Percentiles rank a stretch among this genome's conserved stretches.
Conservation (phyloP, 1,140 invertebrate species). For the Temnothorax curvispinosus region DNA sequence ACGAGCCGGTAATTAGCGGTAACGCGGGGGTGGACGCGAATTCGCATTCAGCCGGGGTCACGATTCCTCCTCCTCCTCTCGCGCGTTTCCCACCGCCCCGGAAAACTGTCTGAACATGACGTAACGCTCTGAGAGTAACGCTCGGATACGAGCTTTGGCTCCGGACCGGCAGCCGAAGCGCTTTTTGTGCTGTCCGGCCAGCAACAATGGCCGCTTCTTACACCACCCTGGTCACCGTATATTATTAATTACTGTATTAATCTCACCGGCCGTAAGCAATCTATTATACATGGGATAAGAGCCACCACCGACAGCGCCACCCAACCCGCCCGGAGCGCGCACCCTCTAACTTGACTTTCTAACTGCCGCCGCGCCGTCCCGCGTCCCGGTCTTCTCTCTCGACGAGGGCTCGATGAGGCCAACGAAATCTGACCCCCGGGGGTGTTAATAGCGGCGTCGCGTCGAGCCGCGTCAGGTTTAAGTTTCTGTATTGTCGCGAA, state of each 20-base stretch:
- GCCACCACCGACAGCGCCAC: conserved; percentile 66
- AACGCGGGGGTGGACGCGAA: conserved; percentile 64
- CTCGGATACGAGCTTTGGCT: conserved; percentile 66
- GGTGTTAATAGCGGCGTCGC: conserved; percentile 50
- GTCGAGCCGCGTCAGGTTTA: conserved; percentile 24
- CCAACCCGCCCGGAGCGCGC: conserved; percentile 5
- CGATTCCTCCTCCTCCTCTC: conserved; percentile 22
- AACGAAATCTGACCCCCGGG: conserved; percentile 55
- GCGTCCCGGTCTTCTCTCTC: neutral
- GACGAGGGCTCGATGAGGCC: conserved; percentile 40
- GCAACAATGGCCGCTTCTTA: conserved; percentile 83
- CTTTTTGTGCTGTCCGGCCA: conserved; percentile 82
- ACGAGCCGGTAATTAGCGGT: conserved; percentile 69
- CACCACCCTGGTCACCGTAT: conserved; percentile 80
- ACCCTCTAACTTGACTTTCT: conserved; percentile 47
- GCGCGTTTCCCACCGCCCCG: conserved; percentile 67
- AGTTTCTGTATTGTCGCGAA: conserved; percentile 21
- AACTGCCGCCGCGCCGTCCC: conserved; percentile 14
- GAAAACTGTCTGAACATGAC: conserved; percentile 85
- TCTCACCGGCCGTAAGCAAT: conserved; percentile 82
- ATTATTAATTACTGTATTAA: conserved; percentile 86
- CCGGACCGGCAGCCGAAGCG: conserved; percentile 61
- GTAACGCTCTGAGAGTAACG: conserved; percentile 83
- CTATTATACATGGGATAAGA: conserved; percentile 84
- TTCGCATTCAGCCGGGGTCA: conserved; percentile 81